These are phyloP conservation scores for Drosophila serrata DNA, from an alignment of 1,140 invertebrate genomes.

Conservation along the genomic window DNA sequence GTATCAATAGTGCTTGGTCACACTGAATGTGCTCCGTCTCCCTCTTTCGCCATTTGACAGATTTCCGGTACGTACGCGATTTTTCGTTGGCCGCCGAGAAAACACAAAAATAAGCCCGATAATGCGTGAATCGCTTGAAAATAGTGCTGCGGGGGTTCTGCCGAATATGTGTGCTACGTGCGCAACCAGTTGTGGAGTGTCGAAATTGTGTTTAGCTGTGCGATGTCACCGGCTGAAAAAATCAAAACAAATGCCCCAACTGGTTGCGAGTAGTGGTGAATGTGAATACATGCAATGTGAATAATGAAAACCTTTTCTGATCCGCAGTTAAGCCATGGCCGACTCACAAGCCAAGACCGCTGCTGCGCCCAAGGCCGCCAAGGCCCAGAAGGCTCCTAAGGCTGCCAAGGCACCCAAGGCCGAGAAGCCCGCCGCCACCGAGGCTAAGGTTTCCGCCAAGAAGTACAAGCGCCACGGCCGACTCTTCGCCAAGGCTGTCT, in stretches of 20 bases:
- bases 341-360: slow-evolving; percentile 84
- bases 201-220: slow-evolving; percentile 1
- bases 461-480: slow-evolving; percentile 90
- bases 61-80: slow-evolving; percentile 85
- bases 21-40: slow-evolving; percentile 28
- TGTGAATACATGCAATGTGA: slow-evolving; percentile 4
- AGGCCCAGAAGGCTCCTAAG: slow-evolving; percentile 86
- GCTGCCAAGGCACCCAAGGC: slow-evolving; percentile 88
- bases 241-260: slow-evolving; percentile 60
- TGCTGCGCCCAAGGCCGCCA: slow-evolving; percentile 80
- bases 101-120: slow-evolving; percentile 46
- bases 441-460: slow-evolving; percentile 85
- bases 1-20: not conserved
- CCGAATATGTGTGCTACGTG: slow-evolving; percentile 32
- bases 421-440: slow-evolving; percentile 87
- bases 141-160: slow-evolving; percentile 16
- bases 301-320: slow-evolving; percentile 4
- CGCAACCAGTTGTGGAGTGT: slow-evolving; percentile 17
- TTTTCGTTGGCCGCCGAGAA: slow-evolving; percentile 55
- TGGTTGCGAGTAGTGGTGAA: slow-evolving; percentile 17
- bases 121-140: slow-evolving; percentile 3
- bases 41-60: slow-evolving; percentile 84
- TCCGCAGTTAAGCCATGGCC: slow-evolving; percentile 77
- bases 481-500: slow-evolving; percentile 98
- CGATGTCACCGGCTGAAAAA: slow-evolving; percentile 59